Evolutionary conservation across 2,888 invertebrate genomes (phyloP).

Genomic region (Micropterix aruncella): DNA sequence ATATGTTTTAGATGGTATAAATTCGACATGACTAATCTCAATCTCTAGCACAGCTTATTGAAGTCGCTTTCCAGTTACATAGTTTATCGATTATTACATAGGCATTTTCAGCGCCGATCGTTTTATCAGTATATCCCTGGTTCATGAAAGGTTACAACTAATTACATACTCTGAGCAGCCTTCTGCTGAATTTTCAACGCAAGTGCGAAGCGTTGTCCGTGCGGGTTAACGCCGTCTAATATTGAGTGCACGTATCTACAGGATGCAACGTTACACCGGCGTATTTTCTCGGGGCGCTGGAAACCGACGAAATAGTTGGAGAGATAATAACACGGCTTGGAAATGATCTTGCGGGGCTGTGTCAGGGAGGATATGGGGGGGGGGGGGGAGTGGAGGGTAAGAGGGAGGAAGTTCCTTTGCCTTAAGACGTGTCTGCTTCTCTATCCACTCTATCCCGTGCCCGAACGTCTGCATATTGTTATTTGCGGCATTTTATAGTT

Average conservation of each 20-base stretch:
- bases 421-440: neutral
- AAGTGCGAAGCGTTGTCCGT: no score
- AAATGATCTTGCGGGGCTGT: neutral
- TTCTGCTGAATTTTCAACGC: no score
- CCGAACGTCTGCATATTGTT: neutral
- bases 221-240: neutral
- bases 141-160: no score
- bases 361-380: neutral
- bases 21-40: no score
- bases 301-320: conserved; percentile 6
- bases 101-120: no score
- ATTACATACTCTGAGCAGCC: no score
- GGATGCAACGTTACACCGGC: neutral
- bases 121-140: no score
- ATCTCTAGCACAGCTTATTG: no score
- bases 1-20: no score
- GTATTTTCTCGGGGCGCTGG: neutral
- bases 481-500: neutral
- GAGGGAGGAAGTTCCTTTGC: neutral
- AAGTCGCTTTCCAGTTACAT: no score
- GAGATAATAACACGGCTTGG: conserved; percentile 8
- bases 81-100: no score
- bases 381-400: neutral
- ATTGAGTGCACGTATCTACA: neutral
- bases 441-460: neutral